These are phyloP conservation scores for Budorcas taxicolor DNA, from an alignment of 2,113 vertebrate species.

Conservation along the genomic window DNA sequence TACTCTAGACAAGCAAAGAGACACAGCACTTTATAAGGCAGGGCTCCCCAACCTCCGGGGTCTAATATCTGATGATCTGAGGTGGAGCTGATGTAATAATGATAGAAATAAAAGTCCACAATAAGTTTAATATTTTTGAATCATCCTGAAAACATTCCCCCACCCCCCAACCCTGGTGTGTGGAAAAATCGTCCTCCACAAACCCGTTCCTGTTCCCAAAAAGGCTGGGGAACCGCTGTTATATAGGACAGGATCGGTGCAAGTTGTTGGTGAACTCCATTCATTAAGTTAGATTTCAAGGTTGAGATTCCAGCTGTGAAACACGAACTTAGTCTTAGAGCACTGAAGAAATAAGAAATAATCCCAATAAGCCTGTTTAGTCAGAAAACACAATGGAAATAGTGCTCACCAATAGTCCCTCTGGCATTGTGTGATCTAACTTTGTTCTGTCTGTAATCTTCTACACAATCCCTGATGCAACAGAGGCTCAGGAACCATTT, in stretches of 20 bases:
- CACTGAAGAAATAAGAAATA: not conserved
- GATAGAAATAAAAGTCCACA: not conserved
- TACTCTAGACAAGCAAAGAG: not conserved
- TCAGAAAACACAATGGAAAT: not conserved
- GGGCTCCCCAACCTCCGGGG: not conserved
- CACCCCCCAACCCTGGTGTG: not conserved
- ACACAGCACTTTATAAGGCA: not conserved
- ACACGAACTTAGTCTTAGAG: not conserved
- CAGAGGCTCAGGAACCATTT: not conserved
- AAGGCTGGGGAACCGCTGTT: not conserved
- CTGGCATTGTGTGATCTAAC: not conserved
- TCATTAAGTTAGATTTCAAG: not conserved
- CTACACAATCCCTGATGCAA: fast-evolving
- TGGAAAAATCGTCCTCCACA: not conserved
- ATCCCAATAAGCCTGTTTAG: not conserved
- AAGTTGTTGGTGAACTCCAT: not conserved
- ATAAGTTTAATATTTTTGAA: not conserved
- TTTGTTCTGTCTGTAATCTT: not conserved
- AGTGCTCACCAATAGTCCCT: not conserved
- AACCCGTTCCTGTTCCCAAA: not conserved
- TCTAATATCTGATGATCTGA: not conserved
- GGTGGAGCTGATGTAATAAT: not conserved
- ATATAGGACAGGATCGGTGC: not conserved
- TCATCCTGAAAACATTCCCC: not conserved
- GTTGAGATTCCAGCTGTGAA: not conserved